These are phyloP conservation scores for Drosophila ustulata DNA, from an alignment of 2,888 invertebrate species.

Conservation along the genomic window DNA sequence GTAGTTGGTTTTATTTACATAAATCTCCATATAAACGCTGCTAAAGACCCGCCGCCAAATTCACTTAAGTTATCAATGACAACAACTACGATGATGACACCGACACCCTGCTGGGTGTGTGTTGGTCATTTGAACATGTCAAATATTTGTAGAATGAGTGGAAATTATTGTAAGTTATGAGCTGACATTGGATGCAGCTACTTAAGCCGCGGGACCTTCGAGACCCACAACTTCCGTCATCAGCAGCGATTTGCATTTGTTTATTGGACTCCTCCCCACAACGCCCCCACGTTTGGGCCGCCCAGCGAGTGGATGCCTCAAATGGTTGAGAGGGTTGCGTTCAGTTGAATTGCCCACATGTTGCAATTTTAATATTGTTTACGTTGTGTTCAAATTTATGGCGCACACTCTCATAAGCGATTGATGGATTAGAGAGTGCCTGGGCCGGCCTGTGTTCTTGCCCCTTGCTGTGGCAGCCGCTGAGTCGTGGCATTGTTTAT, in stretches of 20 bases:
- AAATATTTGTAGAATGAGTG: constrained; percentile 22
- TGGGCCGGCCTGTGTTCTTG: constrained; percentile 12
- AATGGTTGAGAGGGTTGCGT: constrained; percentile 36
- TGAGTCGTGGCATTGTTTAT: constrained; percentile 54
- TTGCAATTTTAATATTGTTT: constrained; percentile 77
- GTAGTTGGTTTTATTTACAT: constrained; percentile 70
- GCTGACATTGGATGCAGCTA: constrained; percentile 61
- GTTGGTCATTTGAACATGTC: constrained; percentile 31
- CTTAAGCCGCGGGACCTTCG: constrained; percentile 40
- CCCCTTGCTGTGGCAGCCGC: neutral
- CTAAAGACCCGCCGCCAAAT: constrained; percentile 36
- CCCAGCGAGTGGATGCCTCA: constrained; percentile 4
- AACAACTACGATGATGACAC: constrained; percentile 11
- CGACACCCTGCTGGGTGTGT: constrained; percentile 41
- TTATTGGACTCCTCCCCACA: constrained; percentile 41
- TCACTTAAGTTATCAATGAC: constrained; percentile 47
- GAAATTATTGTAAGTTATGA: constrained; percentile 42
- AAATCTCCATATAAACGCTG: constrained; percentile 73
- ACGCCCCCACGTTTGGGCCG: neutral
- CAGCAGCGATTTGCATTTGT: constrained; percentile 73
- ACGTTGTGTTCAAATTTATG: constrained; percentile 69
- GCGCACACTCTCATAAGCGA: constrained; percentile 67
- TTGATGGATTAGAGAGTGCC: constrained; percentile 69
- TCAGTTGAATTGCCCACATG: constrained; percentile 60
- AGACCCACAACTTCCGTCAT: constrained; percentile 62